Evolutionary conservation across 1,140 invertebrate species (phyloP).

Genomic region (Bombyx mandarina): DNA sequence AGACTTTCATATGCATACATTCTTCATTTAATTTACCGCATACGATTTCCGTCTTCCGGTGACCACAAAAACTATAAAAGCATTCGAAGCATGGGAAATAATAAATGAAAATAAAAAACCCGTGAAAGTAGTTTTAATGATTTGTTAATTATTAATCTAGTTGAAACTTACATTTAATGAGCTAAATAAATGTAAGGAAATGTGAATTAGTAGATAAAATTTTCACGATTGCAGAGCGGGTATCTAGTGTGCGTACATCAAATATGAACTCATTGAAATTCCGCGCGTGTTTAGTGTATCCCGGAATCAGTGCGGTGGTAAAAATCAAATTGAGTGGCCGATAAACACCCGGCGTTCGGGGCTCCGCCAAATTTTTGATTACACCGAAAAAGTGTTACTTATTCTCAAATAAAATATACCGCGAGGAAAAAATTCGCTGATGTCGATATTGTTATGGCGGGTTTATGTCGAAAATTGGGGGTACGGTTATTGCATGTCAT

Average conservation of each 20-base stretch:
- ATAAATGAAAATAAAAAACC: too few species aligned
- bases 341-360: conserved; percentile 47
- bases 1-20: too few species aligned
- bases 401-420: conserved; percentile 67
- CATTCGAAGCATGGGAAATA: too few species aligned
- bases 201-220: too few species aligned
- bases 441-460: conserved; percentile 71
- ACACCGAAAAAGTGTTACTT: conserved; percentile 64
- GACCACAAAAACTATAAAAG: too few species aligned
- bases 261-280: conserved; percentile 23
- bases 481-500: conserved; percentile 71
- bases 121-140: too few species aligned
- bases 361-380: conserved; percentile 62
- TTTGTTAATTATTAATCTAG: too few species aligned
- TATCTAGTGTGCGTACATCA: conserved; percentile 3
- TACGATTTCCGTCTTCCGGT: too few species aligned
- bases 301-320: conserved; percentile 53
- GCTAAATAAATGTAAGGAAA: too few species aligned
- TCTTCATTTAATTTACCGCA: too few species aligned
- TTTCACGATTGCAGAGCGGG: background rate
- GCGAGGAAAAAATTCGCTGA: conserved; percentile 62
- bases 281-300: conserved; percentile 42
- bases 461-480: conserved; percentile 70
- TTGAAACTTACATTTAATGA: too few species aligned
- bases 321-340: conserved; percentile 68